phyloP scores from a whole-genome alignment of 2,113 vertebrate genomes.

The Chionomys nivalis region DNA sequence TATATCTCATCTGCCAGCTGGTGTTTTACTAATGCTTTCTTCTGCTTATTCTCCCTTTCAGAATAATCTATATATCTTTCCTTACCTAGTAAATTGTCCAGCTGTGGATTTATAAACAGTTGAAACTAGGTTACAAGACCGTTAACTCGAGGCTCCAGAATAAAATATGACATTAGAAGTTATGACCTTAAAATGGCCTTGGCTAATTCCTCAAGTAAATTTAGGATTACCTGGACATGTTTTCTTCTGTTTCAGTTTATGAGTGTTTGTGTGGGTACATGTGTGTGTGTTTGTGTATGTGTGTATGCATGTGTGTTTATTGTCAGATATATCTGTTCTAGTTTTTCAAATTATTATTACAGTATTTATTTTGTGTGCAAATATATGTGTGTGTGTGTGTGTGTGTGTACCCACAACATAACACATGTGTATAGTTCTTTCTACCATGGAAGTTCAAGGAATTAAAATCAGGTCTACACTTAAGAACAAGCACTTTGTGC shows the following conservation, averaged over 20 bases:
- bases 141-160: not conserved
- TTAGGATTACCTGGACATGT: not conserved
- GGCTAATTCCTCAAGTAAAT: not conserved
- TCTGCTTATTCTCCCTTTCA: slow-evolving; percentile 15
- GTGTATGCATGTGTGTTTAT: too few species aligned
- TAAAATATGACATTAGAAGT: not conserved
- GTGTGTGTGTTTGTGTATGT: not conserved
- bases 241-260: not conserved
- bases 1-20: slow-evolving; percentile 60
- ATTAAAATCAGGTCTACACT: not conserved
- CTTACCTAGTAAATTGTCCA: slow-evolving; percentile 5
- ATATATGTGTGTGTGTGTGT: not conserved
- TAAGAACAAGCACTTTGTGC: not conserved
- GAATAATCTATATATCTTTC: slow-evolving; percentile 47
- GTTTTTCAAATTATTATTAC: not conserved
- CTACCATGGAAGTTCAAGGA: not conserved
- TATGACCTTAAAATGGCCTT: slow-evolving; percentile 5
- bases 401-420: not conserved
- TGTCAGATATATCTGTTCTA: not conserved
- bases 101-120: slow-evolving; percentile 42
- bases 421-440: too few species aligned
- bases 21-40: slow-evolving; percentile 54
- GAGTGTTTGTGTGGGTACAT: not conserved
- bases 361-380: not conserved
- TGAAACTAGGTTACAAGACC: not conserved